Evolutionary conservation across 2,113 vertebrate species (phyloP).

Genomic region (Pomatorhinus ruficollis): DNA sequence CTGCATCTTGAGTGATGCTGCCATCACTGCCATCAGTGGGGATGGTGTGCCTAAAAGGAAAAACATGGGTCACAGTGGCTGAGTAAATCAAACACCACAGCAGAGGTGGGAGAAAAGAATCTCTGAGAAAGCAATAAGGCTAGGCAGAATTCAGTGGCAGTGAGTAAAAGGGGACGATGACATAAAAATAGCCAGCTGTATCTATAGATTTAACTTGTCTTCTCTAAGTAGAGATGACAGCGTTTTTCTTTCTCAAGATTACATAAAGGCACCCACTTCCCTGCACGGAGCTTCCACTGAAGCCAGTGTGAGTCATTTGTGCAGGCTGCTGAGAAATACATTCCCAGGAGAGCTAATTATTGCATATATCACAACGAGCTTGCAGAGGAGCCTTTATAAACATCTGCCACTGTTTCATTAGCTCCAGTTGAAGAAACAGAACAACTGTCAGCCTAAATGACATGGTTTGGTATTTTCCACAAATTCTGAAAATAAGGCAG

Average conservation of each 20-base stretch:
- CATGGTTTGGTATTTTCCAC: not conserved
- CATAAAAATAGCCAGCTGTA: not conserved
- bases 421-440: constrained; percentile 5
- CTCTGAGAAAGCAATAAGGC: not conserved
- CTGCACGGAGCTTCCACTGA: not conserved
- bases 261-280: not conserved
- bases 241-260: not conserved
- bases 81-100: not conserved
- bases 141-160: not conserved
- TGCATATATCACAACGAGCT: not conserved
- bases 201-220: not conserved
- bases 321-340: not conserved
- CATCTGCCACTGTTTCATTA: constrained; percentile 19
- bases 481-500: not conserved
- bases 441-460: not conserved
- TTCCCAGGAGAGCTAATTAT: constrained; percentile 46
- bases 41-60: not conserved
- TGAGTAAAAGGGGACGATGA: not conserved
- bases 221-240: not conserved
- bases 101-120: not conserved
- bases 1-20: not conserved
- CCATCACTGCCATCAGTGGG: not conserved
- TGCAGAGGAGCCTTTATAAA: constrained; percentile 29
- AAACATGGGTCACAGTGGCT: not conserved
- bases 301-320: constrained; percentile 3